Evolutionary conservation across 2,797 vertebrate genomes (phyloP).

Genomic region (Fistularia commersonii): DNA sequence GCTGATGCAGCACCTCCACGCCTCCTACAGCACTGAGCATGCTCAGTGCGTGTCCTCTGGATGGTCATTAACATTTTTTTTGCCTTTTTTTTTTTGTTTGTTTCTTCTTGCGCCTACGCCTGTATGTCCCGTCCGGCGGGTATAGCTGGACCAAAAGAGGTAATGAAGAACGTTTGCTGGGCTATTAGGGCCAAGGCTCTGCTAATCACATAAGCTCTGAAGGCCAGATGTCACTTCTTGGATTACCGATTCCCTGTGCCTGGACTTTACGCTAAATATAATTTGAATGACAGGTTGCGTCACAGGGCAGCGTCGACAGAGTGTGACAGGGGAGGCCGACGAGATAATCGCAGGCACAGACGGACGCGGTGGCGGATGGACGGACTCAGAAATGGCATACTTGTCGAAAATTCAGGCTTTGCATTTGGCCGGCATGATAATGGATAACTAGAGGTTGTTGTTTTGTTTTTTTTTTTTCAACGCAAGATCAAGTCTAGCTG

Average conservation of each 20-base stretch:
- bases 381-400: constrained; percentile 31
- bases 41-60: constrained; percentile 1
- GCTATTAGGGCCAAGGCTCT: constrained; percentile 75
- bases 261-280: constrained; percentile 79
- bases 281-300: constrained; percentile 71
- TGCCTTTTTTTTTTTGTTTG: too few species aligned
- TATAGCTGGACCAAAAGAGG: constrained; percentile 36
- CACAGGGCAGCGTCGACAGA: constrained; percentile 51
- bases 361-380: constrained; percentile 48
- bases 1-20: constrained; percentile 23
- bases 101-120: not conserved
- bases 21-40: constrained; percentile 10
- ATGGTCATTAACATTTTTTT: constrained; percentile 5
- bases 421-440: constrained; percentile 47
- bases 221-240: constrained; percentile 80
- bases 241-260: constrained; percentile 77
- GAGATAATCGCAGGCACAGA: constrained; percentile 54
- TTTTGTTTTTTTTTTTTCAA: constrained; percentile 34
- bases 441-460: too few species aligned
- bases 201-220: constrained; percentile 78
- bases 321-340: constrained; percentile 52
- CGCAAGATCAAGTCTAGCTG: constrained; percentile 30
- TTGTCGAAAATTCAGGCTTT: constrained; percentile 61
- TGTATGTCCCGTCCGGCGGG: constrained; percentile 3
- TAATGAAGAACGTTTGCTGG: constrained; percentile 68